Base-by-base conservation (phyloP, 2,888 invertebrate genomes). In the Trilocha varians region DNA sequence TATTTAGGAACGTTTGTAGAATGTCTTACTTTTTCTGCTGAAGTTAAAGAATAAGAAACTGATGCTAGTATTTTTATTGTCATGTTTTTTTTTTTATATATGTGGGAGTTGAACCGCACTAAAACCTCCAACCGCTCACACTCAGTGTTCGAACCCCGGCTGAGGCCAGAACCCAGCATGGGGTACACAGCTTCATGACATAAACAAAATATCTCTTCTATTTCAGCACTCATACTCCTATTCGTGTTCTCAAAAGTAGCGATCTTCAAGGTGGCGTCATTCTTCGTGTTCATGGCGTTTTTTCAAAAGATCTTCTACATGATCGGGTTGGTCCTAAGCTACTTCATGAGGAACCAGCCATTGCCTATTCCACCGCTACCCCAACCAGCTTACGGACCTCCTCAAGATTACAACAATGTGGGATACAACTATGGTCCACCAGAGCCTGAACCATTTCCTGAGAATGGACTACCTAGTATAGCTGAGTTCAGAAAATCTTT, bases 401-500 rank as follows among this genome's bases (percentile, higher is more conserved):
- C 80, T 0, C 61, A 68, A 4, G 78, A 78, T 4, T 84, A 84
- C 42, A 80, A 84, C 41, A 84, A 83, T 0, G 56, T 84, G 1
- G 80, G 84, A 1, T 84, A 83, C 50, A 82, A 69, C 40, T 83
- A 83, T n/a, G 82, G 79, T 0, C 68, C 78, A 0, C 71, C 79
- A 0, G 77, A 78, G 0, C 57, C 55, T 2, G 78, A 80, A 15
- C 57, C 59, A 0, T 58, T 65, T 34, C 47, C 59, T 2, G 65
- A 70, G 0, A 46, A 63, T 25, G 49, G 59, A 0, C 49, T 67
- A 32, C 73, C 76, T 0, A 65, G 64, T 34, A 46, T 70, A n/a
- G 51, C 68, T 0, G 78, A 79, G 36, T 49, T 78, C 0, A 66
- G 72, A 2, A 64, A 65, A 3, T 64, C 71, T 0, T 63, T 77